phyloP scores from a whole-genome alignment of 30 jellyfish, hydroid and myxozoan species.

The Nemopilema nomurai region DNA sequence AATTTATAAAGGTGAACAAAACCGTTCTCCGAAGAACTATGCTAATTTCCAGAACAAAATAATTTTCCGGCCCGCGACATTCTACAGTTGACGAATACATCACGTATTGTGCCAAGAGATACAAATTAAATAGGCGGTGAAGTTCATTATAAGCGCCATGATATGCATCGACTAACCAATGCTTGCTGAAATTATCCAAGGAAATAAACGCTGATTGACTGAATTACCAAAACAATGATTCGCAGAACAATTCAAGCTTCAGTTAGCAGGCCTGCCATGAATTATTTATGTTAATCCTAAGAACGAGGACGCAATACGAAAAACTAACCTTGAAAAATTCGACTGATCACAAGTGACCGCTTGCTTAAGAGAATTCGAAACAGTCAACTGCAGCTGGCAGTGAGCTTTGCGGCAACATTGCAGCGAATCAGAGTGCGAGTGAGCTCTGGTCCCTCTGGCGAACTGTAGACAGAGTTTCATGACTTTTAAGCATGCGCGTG shows the following conservation, averaged over 20 bases:
- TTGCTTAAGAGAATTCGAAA: neutral
- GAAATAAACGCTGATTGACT: neutral
- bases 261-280: neutral
- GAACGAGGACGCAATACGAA: neutral
- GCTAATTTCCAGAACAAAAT: too few species aligned
- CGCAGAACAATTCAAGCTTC: neutral
- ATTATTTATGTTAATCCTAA: neutral
- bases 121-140: too few species aligned
- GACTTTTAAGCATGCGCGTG: conserved; percentile 47
- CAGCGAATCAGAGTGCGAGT: conserved; percentile 28
- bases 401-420: conserved; percentile 40
- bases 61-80: too few species aligned
- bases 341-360: conserved; percentile 3
- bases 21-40: too few species aligned
- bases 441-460: conserved; percentile 26
- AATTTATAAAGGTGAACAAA: too few species aligned
- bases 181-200: neutral
- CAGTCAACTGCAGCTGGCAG: conserved; percentile 3
- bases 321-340: neutral
- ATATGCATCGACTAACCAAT: too few species aligned
- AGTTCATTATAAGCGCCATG: too few species aligned
- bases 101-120: too few species aligned
- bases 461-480: conserved; percentile 31
- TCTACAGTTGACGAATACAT: too few species aligned
- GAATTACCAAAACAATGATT: neutral